These are phyloP conservation scores for Cyrtonyx montezumae DNA, from an alignment of 2,113 vertebrate genomes.

Conservation along the genomic window DNA sequence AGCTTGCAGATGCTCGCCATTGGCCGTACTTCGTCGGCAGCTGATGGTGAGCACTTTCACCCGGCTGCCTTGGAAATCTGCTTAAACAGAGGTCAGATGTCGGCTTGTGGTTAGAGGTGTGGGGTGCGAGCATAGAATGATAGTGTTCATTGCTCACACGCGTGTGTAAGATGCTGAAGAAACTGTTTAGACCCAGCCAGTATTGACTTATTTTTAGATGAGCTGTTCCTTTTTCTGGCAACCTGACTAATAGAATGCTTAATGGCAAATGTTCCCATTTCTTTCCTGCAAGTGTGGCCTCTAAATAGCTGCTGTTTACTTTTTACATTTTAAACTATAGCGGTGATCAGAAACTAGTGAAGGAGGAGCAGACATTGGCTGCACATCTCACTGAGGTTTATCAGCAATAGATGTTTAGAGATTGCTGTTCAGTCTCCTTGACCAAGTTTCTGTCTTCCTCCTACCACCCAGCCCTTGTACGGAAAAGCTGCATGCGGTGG, in stretches of 20 bases:
- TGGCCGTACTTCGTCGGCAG: background rate
- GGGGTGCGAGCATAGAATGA: constrained; percentile 1
- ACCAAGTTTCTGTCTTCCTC: background rate
- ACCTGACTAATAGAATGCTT: constrained; percentile 8
- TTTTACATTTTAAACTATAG: background rate
- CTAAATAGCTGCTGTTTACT: background rate
- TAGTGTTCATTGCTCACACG: background rate
- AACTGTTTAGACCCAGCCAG: constrained; percentile 24
- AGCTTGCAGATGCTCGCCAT: too few relatives aligned
- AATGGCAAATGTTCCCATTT: constrained; percentile 9
- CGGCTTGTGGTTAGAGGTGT: background rate
- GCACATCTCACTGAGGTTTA: background rate
- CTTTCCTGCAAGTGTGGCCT: background rate
- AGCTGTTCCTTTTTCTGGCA: constrained; percentile 16
- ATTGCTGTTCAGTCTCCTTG: background rate
- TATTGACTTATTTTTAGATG: constrained; percentile 51
- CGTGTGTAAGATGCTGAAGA: constrained; percentile 34
- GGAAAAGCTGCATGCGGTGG: background rate
- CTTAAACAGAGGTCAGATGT: background rate
- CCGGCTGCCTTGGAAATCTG: background rate
- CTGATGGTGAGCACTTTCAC: background rate
- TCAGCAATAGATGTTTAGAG: background rate
- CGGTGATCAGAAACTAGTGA: background rate
- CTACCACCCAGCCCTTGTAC: background rate
- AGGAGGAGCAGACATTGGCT: background rate